Conservation (phyloP, 2,113 vertebrate genomes). For the Haliaeetus leucogaster region DNA sequence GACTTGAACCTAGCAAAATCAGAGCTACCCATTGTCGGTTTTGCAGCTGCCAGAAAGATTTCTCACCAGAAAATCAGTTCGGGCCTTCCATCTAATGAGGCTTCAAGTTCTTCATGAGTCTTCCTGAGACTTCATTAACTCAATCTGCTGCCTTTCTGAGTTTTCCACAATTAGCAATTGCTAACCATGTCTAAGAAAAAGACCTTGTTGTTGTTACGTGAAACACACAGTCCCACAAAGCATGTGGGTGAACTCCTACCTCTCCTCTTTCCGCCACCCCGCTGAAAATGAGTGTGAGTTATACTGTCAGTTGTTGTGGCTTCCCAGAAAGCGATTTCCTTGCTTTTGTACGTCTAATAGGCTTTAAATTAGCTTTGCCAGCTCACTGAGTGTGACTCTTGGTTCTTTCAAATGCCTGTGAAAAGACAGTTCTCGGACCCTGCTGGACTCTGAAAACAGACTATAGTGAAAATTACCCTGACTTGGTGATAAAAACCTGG, state of each 20-base stretch:
- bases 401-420: background rate
- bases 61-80: background rate
- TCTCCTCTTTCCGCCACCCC: background rate
- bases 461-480: background rate
- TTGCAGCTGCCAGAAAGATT: background rate
- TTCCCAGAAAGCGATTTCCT: background rate
- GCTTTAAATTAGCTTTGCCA: background rate
- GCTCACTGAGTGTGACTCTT: background rate
- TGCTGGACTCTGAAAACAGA: background rate
- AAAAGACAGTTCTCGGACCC: background rate
- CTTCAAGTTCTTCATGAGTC: background rate
- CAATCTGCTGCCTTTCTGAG: background rate
- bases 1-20: background rate
- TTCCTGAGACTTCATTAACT: background rate
- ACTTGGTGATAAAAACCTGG: background rate
- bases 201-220: fast-evolving
- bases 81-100: background rate
- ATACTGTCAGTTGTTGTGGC: fast-evolving
- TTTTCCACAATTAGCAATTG: background rate
- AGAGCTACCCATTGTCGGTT: background rate
- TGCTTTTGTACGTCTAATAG: background rate
- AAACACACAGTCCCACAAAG: background rate
- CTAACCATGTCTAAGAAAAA: background rate
- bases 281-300: background rate
- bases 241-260: background rate